These are phyloP conservation scores for Spea hammondii DNA, from an alignment of 2,797 vertebrate species.

Conservation along the genomic window DNA sequence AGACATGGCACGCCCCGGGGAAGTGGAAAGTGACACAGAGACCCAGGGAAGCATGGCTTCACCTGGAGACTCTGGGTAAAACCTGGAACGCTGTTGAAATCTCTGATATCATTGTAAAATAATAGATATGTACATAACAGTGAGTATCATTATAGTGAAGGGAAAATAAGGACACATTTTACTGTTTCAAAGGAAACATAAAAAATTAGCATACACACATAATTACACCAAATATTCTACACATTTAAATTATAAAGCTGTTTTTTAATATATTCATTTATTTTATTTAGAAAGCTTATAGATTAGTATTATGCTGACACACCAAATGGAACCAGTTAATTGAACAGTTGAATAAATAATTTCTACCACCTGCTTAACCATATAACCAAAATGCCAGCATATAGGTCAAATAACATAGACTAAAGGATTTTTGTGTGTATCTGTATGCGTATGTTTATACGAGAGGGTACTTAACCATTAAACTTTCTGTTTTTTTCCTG, in stretches of 20 bases:
- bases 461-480: too few species aligned
- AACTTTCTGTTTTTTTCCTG: constrained; percentile 19
- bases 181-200: constrained; percentile 32
- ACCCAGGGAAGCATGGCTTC: too few species aligned
- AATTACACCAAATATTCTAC: constrained; percentile 10
- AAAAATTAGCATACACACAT: constrained; percentile 15
- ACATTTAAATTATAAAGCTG: constrained; percentile 15
- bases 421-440: not conserved
- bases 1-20: too few species aligned
- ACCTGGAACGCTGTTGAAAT: too few species aligned
- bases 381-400: constrained; percentile 13
- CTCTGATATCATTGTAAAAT: too few species aligned
- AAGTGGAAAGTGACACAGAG: too few species aligned
- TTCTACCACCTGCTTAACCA: constrained; percentile 22
- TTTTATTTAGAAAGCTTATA: constrained; percentile 10
- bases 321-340: constrained; percentile 32
- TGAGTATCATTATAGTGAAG: constrained; percentile 5
- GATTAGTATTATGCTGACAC: constrained; percentile 26
- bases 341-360: constrained; percentile 6
- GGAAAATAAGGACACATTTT: constrained; percentile 29
- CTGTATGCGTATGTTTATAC: too few species aligned
- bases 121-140: constrained; percentile 9
- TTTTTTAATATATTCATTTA: constrained; percentile 12
- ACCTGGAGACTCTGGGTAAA: too few species aligned
- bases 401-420: not conserved